Evolutionary conservation across 2,888 invertebrate genomes (phyloP), one percentile per base, ranked within the genome.

Genomic region (Carabus problematicus): DNA sequence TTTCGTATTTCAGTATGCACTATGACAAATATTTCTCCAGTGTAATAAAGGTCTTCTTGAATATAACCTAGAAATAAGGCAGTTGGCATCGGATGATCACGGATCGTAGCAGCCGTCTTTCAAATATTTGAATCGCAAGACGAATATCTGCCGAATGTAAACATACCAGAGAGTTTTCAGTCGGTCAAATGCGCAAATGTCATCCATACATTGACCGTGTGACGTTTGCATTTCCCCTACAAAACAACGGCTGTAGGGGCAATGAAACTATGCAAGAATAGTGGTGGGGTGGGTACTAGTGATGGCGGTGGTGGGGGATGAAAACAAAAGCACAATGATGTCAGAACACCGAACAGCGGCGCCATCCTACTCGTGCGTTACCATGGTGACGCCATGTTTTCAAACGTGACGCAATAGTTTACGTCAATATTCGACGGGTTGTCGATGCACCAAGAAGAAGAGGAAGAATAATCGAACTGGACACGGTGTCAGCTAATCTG

Each of bases 371-470:
- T 77, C 78, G 74, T 11, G 74, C 72, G 71, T 71, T 74, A 74
- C 75, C 77, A 76, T 73, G 77, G 72, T 76, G 75, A 80, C 80
- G 78, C 77, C 79, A 79, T 80, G 79, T 79, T 79, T 78, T 78
- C 77, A 77, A 74, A 74, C 73, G 76, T 78, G 79, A 80, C 80
- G 79, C 77, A 74, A 71, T 66, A 47, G 66, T 71, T 72, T 74
- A 71, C 74, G 74, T 73, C 74, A 75, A 74, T 75, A 70, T 71
- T 70, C 68, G 72, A 60, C 49, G 52, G 52, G 52, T 52, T 7
- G 45, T 3, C 7, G 52, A 18, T 19, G 19, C 52, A 52, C 45
- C 45, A 14, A 45, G 45, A 2, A 12, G 7, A 52, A 18, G 52
- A 18, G 12, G 16, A 12, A 16, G 49, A 49, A 49, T 49, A 52